Conservation (phyloP, 2,113 vertebrate species). For the Rhinoderma darwinii region DNA sequence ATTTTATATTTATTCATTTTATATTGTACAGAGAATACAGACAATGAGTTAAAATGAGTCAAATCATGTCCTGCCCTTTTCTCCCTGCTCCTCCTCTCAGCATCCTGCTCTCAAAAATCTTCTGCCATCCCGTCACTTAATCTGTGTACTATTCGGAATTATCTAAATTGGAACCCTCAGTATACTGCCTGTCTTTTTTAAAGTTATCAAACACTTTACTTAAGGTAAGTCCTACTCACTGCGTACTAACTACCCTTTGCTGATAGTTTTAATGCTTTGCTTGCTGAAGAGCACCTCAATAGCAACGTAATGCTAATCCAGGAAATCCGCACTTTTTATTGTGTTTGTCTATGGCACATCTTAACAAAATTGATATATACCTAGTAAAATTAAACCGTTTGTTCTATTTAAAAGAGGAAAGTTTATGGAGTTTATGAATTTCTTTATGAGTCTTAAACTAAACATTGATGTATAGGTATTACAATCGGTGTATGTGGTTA, state of each 20-base stretch:
- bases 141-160: background rate
- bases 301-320: background rate
- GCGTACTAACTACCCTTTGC: background rate
- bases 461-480: background rate
- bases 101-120: constrained; percentile 32
- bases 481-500: background rate
- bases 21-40: background rate
- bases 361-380: too few species aligned
- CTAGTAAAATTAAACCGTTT: background rate
- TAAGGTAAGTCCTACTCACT: background rate
- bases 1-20: background rate
- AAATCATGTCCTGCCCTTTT: constrained; percentile 49
- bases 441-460: background rate
- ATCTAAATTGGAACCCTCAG: background rate
- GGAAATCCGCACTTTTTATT: constrained; percentile 3
- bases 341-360: background rate
- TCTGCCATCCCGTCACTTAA: constrained; percentile 24
- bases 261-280: background rate
- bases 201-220: background rate
- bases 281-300: background rate
- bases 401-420: background rate
- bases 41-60: constrained; percentile 49
- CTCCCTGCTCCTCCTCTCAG: constrained; percentile 40
- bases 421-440: too few species aligned
- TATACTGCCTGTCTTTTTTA: background rate